A percentile compares a stretch with the other conserved stretches of the same genome.
phyloP scores from a whole-genome alignment of 2,888 invertebrate genomes.

The Hipparchia semele region DNA sequence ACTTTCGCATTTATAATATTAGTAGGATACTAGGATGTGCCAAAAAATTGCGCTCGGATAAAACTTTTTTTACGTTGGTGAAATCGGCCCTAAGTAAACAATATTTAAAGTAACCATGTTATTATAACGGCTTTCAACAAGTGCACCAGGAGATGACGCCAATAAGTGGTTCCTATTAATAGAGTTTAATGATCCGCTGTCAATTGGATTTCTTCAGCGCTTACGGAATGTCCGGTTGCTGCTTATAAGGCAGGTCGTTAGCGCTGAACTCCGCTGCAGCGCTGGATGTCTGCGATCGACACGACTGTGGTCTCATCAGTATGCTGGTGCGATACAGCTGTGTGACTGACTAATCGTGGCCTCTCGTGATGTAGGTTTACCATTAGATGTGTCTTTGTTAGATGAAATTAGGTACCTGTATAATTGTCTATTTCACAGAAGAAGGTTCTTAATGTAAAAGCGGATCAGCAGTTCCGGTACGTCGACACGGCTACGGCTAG shows the following conservation, averaged over 20 bases:
- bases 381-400: not conserved
- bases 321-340: constrained; percentile 54
- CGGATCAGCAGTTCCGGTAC: no score
- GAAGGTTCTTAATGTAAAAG: no score
- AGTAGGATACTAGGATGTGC: no score
- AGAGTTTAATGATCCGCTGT: constrained; percentile 28
- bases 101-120: no score
- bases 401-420: not conserved
- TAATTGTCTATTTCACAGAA: no score
- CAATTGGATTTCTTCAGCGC: constrained; percentile 23
- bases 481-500: no score
- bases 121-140: not conserved
- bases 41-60: no score
- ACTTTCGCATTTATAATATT: no score
- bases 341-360: constrained; percentile 66
- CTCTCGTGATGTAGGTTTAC: constrained; percentile 51
- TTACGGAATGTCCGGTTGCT: constrained; percentile 23
- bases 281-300: constrained; percentile 22
- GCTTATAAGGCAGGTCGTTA: constrained; percentile 21
- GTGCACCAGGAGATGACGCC: not conserved
- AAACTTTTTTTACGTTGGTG: no score
- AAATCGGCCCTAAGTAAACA: no score
- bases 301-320: constrained; percentile 51
- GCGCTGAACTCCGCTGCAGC: constrained; percentile 24
- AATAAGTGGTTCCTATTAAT: constrained; percentile 22